Evolutionary conservation across 2,888 invertebrate species (phyloP).

Genomic region (Dicycla oo): DNA sequence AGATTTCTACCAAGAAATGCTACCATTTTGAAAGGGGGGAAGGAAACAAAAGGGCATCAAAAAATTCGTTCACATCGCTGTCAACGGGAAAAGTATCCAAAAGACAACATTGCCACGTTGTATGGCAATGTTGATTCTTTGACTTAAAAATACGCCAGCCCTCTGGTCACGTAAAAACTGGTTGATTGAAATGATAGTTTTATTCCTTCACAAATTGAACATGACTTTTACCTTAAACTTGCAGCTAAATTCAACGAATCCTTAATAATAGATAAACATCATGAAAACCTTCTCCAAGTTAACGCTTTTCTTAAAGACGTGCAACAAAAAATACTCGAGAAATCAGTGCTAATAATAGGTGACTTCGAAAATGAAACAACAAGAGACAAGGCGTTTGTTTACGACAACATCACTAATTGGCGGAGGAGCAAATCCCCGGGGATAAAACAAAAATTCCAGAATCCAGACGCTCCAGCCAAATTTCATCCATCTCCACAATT

Average conservation of each 20-base stretch:
- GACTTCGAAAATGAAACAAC: background rate
- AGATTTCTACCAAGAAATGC: no score
- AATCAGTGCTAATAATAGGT: background rate
- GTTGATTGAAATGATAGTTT: background rate
- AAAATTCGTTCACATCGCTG: no score
- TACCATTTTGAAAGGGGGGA: no score
- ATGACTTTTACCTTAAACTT: background rate
- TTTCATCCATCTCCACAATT: background rate
- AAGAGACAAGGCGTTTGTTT: no score
- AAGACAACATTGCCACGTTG: no score
- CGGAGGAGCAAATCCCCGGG: no score
- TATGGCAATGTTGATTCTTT: no score
- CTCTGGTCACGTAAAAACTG: no score
- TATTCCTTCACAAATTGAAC: background rate
- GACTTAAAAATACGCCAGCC: background rate
- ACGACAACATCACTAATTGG: background rate
- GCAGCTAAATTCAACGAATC: slow-evolving; percentile 38
- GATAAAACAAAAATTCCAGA: background rate
- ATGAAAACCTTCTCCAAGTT: background rate
- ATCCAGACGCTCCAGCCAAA: no score
- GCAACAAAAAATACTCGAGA: background rate
- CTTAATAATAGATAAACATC: background rate
- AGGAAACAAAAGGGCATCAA: no score
- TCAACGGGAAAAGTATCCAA: no score
- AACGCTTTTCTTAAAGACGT: background rate